Conservation (phyloP, 2,888 invertebrate species). For the Rhagophthalmus giganteus region DNA sequence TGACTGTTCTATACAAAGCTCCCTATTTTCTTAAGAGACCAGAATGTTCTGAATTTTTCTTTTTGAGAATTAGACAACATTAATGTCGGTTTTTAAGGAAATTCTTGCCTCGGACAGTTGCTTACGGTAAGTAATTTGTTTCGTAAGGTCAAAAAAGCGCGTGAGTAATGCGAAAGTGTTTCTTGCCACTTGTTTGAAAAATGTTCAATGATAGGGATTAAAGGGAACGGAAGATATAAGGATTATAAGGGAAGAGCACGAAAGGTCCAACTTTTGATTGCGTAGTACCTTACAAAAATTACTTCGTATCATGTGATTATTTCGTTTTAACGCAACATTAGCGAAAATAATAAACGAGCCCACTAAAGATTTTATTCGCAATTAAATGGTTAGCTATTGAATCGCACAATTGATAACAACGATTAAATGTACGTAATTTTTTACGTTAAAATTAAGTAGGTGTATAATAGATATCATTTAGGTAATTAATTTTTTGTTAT, state of each 20-base stretch:
- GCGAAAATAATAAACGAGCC: too few relatives aligned
- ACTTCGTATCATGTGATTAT: too few relatives aligned
- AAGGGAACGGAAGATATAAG: constrained; percentile 12
- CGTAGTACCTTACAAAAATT: constrained; percentile 3
- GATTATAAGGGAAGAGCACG: constrained; percentile 14
- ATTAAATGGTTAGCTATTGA: too few relatives aligned
- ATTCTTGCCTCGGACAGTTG: constrained; percentile 26
- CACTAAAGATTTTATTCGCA: too few relatives aligned
- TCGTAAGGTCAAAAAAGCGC: constrained; percentile 24
- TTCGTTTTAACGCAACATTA: too few relatives aligned
- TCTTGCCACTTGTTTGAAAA: constrained; percentile 23
- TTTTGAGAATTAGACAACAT: constrained; percentile 32
- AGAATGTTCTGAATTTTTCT: constrained; percentile 39
- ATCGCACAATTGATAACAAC: too few relatives aligned
- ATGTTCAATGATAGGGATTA: constrained; percentile 22
- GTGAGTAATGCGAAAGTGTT: constrained; percentile 20
- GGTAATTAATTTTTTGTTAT: too few relatives aligned
- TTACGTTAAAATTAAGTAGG: too few relatives aligned
- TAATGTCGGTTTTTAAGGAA: constrained; percentile 28
- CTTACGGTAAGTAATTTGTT: constrained; percentile 27
- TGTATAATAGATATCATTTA: too few relatives aligned
- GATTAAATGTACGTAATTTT: too few relatives aligned
- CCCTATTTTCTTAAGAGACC: constrained; percentile 46
- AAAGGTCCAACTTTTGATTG: constrained; percentile 12
- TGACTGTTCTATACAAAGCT: constrained; percentile 51